Percentiles rank a stretch among this genome's conserved stretches.
phyloP scores from a whole-genome alignment of 2,113 vertebrate genomes.

The Onychorhynchus coronatus region DNA sequence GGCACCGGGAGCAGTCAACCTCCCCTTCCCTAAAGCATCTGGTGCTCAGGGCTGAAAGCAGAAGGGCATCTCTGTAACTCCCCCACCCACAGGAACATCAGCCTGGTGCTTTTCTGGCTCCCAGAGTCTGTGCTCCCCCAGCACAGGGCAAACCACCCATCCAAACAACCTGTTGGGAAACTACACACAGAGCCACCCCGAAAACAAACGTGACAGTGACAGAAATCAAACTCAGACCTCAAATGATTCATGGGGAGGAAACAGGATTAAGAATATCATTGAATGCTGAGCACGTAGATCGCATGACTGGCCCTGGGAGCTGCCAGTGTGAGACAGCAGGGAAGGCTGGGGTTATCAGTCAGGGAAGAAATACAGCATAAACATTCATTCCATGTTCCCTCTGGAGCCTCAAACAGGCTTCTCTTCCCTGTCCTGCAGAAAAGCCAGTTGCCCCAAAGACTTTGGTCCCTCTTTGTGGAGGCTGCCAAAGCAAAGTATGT shows the following conservation, averaged over 20 bases:
- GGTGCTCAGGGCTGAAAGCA: background rate
- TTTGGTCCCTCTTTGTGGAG: background rate
- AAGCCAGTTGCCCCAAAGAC: background rate
- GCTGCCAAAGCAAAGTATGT: background rate
- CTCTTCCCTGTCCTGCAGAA: background rate
- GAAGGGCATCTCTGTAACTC: background rate
- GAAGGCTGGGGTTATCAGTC: background rate
- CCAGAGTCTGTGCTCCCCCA: background rate
- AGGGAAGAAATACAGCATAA: background rate
- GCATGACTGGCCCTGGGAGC: background rate
- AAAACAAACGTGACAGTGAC: background rate
- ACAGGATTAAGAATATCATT: background rate
- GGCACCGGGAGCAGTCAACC: background rate
- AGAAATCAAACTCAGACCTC: background rate
- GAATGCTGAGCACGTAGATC: background rate
- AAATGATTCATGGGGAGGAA: background rate
- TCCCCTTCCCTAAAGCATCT: background rate
- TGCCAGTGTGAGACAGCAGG: background rate
- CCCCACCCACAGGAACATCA: background rate
- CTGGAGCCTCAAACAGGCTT: rapidly evolving
- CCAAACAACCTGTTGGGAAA: background rate
- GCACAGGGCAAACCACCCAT: rapidly evolving
- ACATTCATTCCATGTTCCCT: background rate
- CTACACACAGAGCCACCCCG: background rate
- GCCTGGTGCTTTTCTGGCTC: background rate